Evolutionary conservation across 1,140 invertebrate genomes (phyloP), one percentile per base, ranked within the genome.

Genomic region (Vanessa tameamea): DNA sequence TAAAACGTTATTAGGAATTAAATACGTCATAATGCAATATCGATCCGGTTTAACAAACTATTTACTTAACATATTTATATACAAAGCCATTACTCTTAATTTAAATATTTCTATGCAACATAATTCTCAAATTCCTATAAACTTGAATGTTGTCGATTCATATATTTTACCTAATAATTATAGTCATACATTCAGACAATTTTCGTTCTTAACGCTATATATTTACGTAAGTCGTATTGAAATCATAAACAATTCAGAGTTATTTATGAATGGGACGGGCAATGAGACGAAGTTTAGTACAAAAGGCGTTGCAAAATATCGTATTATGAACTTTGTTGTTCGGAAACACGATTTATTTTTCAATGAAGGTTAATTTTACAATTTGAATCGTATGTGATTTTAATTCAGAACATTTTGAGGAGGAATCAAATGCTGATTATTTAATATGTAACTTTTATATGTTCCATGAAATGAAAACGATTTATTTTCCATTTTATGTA

Each of bases 241-340:
- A 48, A 63, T 69, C 68, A 69, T 63, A 69, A 69, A 69, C 57
- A 61, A 69, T 63, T 61, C 68, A 63, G 68, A 69, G 20, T 48
- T 69, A 63, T 69, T 69, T 69, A 63, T 63, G 68, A 69, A 69
- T 69, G 68, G 68, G 68, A 51, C 57, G 68, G 57, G 47, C 57
- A 61, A 63, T 69, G 47, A 61, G 20, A 31, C 47, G 57, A 37
- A 61, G 26, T 61, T 31, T 14, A 61, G 15, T 31, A n/a, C 23
- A 61, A 31, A 61, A 4, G 26, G 9, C 8, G 14, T 31, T 37
- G 1, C 6, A 50, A 37, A 23, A 57, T 23, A 57, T 23, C 13
- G 16, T 3, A 57, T 57, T 23, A 57, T 12, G 13, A 26, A 2
- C 20, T 57, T 20, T 57, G 23, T n/a, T 0, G 2, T 16, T 23